phyloP scores from a whole-genome alignment of 2,888 invertebrate genomes.

The Scaptomyza cyrtandrae region DNA sequence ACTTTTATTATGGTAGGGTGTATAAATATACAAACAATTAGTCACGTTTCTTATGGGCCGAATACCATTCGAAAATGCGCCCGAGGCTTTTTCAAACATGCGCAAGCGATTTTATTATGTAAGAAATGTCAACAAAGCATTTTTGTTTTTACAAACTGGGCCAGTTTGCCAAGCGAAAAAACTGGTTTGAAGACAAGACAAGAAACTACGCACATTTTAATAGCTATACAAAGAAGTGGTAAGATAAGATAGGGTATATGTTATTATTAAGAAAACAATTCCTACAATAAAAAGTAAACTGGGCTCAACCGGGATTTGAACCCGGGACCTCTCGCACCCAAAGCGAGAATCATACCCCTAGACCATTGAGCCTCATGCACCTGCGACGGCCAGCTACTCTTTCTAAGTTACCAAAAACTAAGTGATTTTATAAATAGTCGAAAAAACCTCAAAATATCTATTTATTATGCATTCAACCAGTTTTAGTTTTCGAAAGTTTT shows the following conservation, averaged over 20 bases:
- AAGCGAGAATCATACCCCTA: slow-evolving; percentile 88
- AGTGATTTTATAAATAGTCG: slow-evolving; percentile 13
- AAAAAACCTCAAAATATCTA: slow-evolving; percentile 7
- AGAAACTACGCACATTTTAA: too few relatives aligned
- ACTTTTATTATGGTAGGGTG: neutral
- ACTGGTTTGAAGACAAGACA: slow-evolving; percentile 14
- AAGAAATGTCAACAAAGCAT: slow-evolving; percentile 24
- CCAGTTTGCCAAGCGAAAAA: slow-evolving; percentile 5
- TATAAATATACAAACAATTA: neutral
- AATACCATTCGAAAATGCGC: slow-evolving; percentile 9
- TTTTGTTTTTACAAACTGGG: slow-evolving; percentile 12
- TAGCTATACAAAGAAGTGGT: neutral
- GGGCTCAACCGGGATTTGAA: slow-evolving; percentile 88
- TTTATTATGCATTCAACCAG: slow-evolving; percentile 47
- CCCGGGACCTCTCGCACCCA: slow-evolving; percentile 88
- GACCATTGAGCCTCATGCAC: slow-evolving; percentile 85
- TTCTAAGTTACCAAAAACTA: neutral
- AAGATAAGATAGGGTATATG: neutral
- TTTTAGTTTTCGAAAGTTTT: slow-evolving; percentile 31
- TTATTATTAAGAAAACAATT: neutral
- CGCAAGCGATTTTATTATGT: slow-evolving; percentile 20
- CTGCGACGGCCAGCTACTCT: neutral
- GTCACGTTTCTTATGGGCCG: slow-evolving; percentile 13
- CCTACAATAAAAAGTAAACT: neutral
- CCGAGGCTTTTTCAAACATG: slow-evolving; percentile 11